These are phyloP conservation scores for Actinopyga echinites DNA, from an alignment of 53 echinoderm and acorn worm species.

Conservation along the genomic window DNA sequence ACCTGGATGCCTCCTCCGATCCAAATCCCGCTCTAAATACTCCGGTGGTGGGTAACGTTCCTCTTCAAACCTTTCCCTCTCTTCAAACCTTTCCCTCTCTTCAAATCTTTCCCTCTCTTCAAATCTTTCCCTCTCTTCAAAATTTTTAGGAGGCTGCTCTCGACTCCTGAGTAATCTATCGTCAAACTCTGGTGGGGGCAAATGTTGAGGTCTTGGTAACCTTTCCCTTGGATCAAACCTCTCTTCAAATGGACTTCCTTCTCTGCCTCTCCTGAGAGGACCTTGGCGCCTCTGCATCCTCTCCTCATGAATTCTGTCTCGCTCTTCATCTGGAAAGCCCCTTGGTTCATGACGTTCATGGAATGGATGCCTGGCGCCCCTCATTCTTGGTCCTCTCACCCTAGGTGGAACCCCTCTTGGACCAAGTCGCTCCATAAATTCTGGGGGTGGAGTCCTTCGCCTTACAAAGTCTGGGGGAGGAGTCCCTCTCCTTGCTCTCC, in stretches of 20 bases:
- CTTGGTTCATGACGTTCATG: too few species aligned
- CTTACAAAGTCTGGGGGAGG: background rate
- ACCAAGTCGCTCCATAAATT: background rate
- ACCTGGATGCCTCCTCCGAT: background rate
- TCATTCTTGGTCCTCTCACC: background rate
- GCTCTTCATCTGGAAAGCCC: background rate
- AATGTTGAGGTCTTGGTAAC: background rate
- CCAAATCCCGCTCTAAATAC: background rate
- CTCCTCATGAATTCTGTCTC: background rate
- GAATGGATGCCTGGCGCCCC: background rate
- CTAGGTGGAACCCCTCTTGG: background rate
- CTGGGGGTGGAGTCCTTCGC: background rate
- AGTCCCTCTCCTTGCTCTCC: background rate
- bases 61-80: background rate
- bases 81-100: background rate
- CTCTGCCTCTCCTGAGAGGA: background rate
- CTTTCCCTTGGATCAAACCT: background rate
- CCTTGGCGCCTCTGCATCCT: background rate
- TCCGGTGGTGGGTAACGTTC: background rate
- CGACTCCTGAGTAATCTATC: too few species aligned
- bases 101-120: background rate
- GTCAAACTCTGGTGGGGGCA: too few species aligned
- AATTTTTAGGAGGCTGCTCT: too few species aligned
- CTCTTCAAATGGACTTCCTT: constrained; percentile 8
- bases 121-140: too few species aligned